Conservation (phyloP, 1,140 invertebrate species). For the Limonius californicus region DNA sequence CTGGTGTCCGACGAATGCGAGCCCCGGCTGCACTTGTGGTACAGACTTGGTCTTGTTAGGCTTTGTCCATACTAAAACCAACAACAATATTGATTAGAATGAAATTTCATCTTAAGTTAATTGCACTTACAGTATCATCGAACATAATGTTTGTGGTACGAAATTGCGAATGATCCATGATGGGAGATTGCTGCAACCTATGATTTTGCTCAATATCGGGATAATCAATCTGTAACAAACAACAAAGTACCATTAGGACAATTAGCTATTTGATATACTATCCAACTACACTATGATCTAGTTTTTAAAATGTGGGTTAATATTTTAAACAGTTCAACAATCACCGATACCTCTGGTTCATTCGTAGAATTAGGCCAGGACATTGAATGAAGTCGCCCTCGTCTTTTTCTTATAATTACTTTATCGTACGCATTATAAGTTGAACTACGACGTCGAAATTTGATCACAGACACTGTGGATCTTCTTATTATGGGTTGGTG, state of each 20-base stretch:
- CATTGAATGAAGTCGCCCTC: slow-evolving; percentile 35
- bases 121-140: slow-evolving; percentile 56
- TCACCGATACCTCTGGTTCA: slow-evolving; percentile 27
- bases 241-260: slow-evolving; percentile 5
- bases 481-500: slow-evolving; percentile 29
- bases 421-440: slow-evolving; percentile 22
- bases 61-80: slow-evolving; percentile 35
- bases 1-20: slow-evolving; percentile 92
- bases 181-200: slow-evolving; percentile 39
- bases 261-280: too few species aligned
- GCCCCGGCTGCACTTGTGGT: slow-evolving; percentile 71
- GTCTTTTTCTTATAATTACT: slow-evolving; percentile 27
- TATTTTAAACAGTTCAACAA: background rate
- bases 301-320: background rate
- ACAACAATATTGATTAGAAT: background rate
- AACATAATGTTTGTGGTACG: slow-evolving; percentile 57
- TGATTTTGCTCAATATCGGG: slow-evolving; percentile 64
- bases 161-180: slow-evolving; percentile 51
- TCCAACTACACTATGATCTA: too few species aligned
- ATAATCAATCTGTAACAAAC: slow-evolving; percentile 71
- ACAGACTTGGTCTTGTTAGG: slow-evolving; percentile 36
- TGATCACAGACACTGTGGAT: slow-evolving; percentile 30
- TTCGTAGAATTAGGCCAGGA: slow-evolving; percentile 39
- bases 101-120: background rate
- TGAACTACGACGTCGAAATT: slow-evolving; percentile 24